Conservation (phyloP, 2,797 vertebrate genomes). For the Mareca penelope region DNA sequence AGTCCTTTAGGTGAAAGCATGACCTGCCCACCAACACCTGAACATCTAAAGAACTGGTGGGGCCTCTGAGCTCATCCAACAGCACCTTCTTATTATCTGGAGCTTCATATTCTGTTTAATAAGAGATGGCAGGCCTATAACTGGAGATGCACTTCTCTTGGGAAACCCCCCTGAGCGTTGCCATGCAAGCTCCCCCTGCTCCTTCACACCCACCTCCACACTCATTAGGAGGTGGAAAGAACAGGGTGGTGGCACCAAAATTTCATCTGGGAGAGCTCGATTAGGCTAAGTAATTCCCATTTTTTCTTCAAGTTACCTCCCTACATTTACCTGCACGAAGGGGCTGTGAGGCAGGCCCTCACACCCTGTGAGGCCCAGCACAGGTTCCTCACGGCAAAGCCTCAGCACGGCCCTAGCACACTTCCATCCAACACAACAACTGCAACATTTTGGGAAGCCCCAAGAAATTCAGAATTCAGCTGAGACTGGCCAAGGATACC, state of each 20-base stretch:
- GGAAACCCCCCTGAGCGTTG: neutral
- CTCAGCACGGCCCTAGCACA: neutral
- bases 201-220: neutral
- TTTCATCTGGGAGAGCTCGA: neutral
- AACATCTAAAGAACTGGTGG: neutral
- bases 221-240: neutral
- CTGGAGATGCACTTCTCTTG: neutral
- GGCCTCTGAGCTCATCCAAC: neutral
- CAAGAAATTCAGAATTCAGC: accelerated
- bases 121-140: neutral
- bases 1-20: neutral
- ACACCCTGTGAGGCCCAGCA: neutral
- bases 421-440: accelerated
- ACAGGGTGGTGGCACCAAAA: neutral
- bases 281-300: neutral
- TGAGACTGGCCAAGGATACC: neutral
- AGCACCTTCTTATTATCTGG: neutral
- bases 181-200: neutral
- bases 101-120: neutral
- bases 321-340: accelerated
- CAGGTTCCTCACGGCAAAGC: accelerated
- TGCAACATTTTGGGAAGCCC: accelerated
- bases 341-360: neutral
- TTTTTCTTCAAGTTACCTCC: neutral
- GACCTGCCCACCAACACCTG: accelerated